Conservation (phyloP, 1,140 invertebrate genomes). For the Nixonia krombeini region DNA sequence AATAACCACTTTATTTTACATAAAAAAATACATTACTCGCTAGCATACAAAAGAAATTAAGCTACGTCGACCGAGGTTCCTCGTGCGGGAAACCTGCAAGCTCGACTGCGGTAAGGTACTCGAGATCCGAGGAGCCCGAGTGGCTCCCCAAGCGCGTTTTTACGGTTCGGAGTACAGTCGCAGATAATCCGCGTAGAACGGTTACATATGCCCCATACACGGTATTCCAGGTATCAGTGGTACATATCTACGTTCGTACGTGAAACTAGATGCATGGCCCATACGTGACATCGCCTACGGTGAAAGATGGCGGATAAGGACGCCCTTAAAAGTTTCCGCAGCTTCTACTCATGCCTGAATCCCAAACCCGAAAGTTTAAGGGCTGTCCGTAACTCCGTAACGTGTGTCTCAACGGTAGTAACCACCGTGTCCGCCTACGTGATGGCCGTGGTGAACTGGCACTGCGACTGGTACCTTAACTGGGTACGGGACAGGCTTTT, state of each 20-base stretch:
- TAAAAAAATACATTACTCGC: slow-evolving; percentile 51
- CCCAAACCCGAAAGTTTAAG: too few species aligned
- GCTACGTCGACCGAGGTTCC: slow-evolving; percentile 27
- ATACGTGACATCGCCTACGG: too few species aligned
- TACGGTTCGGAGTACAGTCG: slow-evolving; percentile 32
- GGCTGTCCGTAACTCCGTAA: slow-evolving; percentile 27
- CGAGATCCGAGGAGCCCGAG: slow-evolving; percentile 41
- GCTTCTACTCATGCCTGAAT: too few species aligned
- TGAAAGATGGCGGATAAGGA: too few species aligned
- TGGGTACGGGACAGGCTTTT: slow-evolving; percentile 74
- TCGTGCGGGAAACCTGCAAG: slow-evolving; percentile 3
- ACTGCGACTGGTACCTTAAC: slow-evolving; percentile 77
- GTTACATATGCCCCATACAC: too few species aligned
- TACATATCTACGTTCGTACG: too few species aligned
- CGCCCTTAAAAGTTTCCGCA: too few species aligned
- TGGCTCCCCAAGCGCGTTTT: slow-evolving; percentile 36
- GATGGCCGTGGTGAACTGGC: slow-evolving; percentile 69
- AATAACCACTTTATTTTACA: slow-evolving; percentile 41
- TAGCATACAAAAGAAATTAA: slow-evolving; percentile 39
- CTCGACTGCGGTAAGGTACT: slow-evolving; percentile 43
- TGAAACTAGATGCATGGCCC: too few species aligned
- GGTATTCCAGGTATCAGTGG: too few species aligned
- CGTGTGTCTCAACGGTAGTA: slow-evolving; percentile 9
- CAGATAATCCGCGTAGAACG: too few species aligned
- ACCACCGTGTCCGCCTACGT: slow-evolving; percentile 26